Evolutionary conservation across 1,140 invertebrate species (phyloP), one percentile per base, ranked within the genome.

Genomic region (Holotrichia oblita): DNA sequence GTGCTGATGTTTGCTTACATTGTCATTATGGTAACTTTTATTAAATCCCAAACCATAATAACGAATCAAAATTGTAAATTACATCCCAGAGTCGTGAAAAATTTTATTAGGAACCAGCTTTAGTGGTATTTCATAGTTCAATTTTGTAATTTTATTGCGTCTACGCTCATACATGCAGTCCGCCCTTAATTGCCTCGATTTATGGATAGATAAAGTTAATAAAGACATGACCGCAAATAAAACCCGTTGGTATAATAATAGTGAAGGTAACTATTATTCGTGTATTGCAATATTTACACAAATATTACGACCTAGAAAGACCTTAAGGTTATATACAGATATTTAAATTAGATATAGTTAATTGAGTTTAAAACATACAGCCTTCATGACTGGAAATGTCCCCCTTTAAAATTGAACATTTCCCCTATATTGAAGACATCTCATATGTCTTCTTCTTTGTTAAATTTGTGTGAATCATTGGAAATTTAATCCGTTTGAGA

Each of bases 211-310:
- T 69, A 27, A 27, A 24, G 22, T 27, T 69, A 12, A 69, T 69
- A 69, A 69, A 69, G 27, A 69, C 27, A 69, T 69, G 27, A 34
- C 61, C 61, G 61, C 61, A 3, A 69, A 69, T 34, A 12, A 22
- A 34, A 34, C 12, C 0, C 20, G 61, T 9, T 17, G 48, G 4
- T 12, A 69, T 9, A 69, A 34, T 69, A 69, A 69, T 20, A 17
- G 61, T 20, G 17, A 14, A 7, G 27, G 61, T 3, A 22, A 27
- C 4, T 69, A 10, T 69, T 69, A 24, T 69, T 69, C 12, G 22
- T 7, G 17, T 17, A 0, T 64, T 64, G 6, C 8, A 22, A 27
- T 69, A 69, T 12, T 69, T 69, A 12, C 22, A 69, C 4, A 10
- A 2, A 12, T 3, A 69, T 8, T 14, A 22, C 27, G 61, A 64